A percentile compares a stretch with the other conserved stretches of the same genome.
These are phyloP conservation scores for Rhegmatorhina hoffmannsi DNA, from an alignment of 2,113 vertebrate species.

Conservation along the genomic window DNA sequence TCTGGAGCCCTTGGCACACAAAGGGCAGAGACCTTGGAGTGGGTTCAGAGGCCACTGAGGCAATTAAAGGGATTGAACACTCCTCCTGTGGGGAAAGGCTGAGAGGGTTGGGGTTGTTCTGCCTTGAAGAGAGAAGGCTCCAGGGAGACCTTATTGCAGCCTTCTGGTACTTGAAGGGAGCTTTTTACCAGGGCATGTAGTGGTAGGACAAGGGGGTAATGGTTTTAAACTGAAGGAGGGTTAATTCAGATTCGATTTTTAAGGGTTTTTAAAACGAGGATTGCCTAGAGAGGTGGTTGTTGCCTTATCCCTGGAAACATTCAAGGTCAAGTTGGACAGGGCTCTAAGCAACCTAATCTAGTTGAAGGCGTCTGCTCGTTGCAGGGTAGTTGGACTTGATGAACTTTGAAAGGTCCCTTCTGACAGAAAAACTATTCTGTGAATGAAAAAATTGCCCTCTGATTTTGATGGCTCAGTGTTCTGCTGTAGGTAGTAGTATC, in stretches of 20 bases:
- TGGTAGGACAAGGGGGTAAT: not conserved
- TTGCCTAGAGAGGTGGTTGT: not conserved
- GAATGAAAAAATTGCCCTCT: not conserved
- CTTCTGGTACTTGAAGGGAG: not conserved
- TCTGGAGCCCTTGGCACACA: not conserved
- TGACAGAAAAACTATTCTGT: not conserved
- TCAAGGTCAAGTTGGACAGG: not conserved
- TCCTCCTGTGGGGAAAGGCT: not conserved
- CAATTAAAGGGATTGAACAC: not conserved
- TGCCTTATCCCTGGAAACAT: not conserved
- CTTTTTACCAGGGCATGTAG: not conserved
- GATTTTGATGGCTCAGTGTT: not conserved
- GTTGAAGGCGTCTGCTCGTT: not conserved
- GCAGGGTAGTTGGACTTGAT: not conserved
- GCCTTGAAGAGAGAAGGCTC: not conserved
- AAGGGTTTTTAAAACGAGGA: not conserved
- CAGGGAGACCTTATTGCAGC: not conserved
- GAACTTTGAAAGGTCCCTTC: not conserved
- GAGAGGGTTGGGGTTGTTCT: not conserved
- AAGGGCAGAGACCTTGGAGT: not conserved
- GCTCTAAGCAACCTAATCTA: not conserved
- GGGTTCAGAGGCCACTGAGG: not conserved
- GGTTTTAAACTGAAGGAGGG: not conserved
- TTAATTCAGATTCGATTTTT: not conserved
- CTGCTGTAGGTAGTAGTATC: not conserved